Evolutionary conservation across 2,797 vertebrate genomes (phyloP).

Genomic region (Micromesistius poutassou): DNA sequence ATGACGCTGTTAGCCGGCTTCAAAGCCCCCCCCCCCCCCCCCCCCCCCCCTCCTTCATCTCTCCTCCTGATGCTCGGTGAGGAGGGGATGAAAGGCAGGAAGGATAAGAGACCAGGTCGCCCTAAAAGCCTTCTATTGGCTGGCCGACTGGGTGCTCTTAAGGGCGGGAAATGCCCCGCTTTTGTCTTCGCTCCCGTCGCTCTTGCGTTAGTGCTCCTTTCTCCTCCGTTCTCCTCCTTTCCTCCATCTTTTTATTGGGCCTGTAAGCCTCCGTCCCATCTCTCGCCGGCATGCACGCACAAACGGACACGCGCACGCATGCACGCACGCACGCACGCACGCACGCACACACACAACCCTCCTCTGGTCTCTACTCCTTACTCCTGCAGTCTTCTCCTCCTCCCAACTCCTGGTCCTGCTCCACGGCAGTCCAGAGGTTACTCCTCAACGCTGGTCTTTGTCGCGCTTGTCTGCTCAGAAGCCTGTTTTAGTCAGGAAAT

Average conservation of each 20-base stretch:
- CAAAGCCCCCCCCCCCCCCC: slow-evolving; percentile 35
- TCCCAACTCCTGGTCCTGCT: not conserved
- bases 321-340: not conserved
- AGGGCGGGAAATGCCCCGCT: slow-evolving; percentile 45
- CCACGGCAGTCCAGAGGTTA: no score
- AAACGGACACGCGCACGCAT: not conserved
- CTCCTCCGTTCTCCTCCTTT: not conserved
- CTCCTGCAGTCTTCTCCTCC: not conserved
- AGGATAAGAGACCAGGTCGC: slow-evolving; percentile 29
- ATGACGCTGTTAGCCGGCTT: slow-evolving; percentile 42
- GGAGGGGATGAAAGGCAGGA: slow-evolving; percentile 18
- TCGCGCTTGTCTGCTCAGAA: not conserved
- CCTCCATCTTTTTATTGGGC: not conserved
- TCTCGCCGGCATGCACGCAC: no score
- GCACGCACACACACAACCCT: not conserved
- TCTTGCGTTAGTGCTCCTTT: slow-evolving; percentile 13
- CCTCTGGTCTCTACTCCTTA: slow-evolving; percentile 5
- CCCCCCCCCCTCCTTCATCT: slow-evolving; percentile 23
- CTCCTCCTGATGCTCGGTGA: slow-evolving; percentile 41
- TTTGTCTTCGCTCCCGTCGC: slow-evolving; percentile 3
- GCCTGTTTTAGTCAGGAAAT: not conserved
- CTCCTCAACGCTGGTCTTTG: no score
- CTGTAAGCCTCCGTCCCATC: not conserved
- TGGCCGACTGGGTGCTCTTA: slow-evolving; percentile 56
- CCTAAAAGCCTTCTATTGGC: slow-evolving; percentile 45